Base-by-base conservation (phyloP, 2,797 vertebrate genomes). In the Glossophaga mutica region DNA sequence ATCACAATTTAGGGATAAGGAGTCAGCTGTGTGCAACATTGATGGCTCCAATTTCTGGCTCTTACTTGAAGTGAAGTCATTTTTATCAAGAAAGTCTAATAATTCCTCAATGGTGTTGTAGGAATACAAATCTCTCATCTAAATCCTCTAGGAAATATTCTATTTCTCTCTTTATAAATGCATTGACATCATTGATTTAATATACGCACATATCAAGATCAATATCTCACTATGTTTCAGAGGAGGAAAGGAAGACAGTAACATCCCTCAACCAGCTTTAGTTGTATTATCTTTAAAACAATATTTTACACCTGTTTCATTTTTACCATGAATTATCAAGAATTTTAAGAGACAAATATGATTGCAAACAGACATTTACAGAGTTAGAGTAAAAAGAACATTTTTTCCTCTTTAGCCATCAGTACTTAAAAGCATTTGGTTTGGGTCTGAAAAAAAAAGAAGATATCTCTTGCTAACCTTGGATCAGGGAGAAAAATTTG, bases 331-430 rank as follows among this genome's bases (percentile, higher is more conserved):
- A 12, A 10, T 62, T 93, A 39, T 37, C 46, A 76, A 29, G 22
- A 93, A 74, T 79, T 93, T 96, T 84, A 87, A 18, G 26, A 90
- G 81, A 91, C 10, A 85, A 93, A 67, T 82, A 29, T 73, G 14
- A 91, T 94, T 84, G 57, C 44, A 89, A 79, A 78, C 6, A 74
- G 24, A 83, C n/a, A 87, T 85, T 94, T 87, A 52, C 21, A 92
- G 39, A 85, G 16, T 22, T 48, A 85, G 44, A 95, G 85, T 55
- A 46, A 81, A 94, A 55, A 52, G 6, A 44, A 44, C 8, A 9
- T 19, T 39, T 46, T 46, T 24, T 1, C 2, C 26, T 29, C 2
- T 77, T 78, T 87, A 44, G 15, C 78, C 90, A 4, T 55, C 87
- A 91, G 21, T 77, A 65, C 9, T 79, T 95, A 39, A 79, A 87